Percentiles rank a stretch among this genome's conserved stretches.
These are phyloP conservation scores for Lagopus muta DNA, from an alignment of 2,113 vertebrate species.

Conservation along the genomic window DNA sequence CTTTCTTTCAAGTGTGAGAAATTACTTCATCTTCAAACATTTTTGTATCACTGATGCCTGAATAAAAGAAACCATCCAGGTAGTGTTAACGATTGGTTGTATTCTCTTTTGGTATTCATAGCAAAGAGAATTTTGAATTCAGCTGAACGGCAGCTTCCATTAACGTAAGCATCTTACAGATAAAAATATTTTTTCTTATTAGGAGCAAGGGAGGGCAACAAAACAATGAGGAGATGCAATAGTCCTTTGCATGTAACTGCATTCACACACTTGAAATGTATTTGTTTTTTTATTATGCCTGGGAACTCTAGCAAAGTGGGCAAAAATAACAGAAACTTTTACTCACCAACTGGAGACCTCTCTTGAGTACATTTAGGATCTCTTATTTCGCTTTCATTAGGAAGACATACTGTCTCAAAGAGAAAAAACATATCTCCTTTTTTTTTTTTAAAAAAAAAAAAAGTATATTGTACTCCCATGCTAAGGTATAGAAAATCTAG, in stretches of 20 bases:
- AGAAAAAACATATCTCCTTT: neutral
- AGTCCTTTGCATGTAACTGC: conserved; percentile 30
- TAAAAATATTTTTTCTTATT: neutral
- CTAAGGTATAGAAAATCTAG: neutral
- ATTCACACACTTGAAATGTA: conserved; percentile 5
- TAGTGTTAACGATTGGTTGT: neutral
- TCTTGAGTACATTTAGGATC: conserved; percentile 31
- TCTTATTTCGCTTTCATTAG: neutral
- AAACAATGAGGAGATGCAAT: neutral
- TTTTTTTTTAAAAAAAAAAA: no score
- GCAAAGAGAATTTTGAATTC: conserved; percentile 26
- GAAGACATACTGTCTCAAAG: neutral
- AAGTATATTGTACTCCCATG: neutral
- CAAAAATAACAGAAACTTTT: neutral
- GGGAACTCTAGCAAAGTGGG: neutral
- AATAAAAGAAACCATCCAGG: neutral
- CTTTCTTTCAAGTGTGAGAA: conserved; percentile 9
- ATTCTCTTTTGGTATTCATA: neutral
- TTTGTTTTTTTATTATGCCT: conserved; percentile 32
- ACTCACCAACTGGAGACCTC: neutral
- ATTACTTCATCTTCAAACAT: neutral
- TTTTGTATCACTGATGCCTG: neutral
- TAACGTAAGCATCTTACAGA: conserved; percentile 28
- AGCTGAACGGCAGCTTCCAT: neutral
- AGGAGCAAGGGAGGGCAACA: neutral